Percentiles rank a stretch among this genome's conserved stretches.
Evolutionary conservation across 2,888 invertebrate species (phyloP).

Genomic region (Deilephila porcellus): DNA sequence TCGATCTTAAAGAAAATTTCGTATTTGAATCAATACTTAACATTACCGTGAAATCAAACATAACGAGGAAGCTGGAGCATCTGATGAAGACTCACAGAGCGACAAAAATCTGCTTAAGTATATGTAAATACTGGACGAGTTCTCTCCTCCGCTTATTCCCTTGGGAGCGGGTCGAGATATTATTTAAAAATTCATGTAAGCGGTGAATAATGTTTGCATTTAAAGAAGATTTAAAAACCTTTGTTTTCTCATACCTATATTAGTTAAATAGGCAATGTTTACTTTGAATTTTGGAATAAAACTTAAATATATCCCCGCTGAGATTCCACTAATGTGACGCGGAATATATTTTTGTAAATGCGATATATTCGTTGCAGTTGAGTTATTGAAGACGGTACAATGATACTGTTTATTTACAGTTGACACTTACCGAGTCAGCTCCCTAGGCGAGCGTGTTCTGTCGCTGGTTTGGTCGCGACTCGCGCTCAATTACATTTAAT

Average conservation of each 20-base stretch:
- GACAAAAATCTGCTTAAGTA: neutral
- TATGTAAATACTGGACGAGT: constrained; percentile 8
- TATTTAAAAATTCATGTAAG: constrained; percentile 8
- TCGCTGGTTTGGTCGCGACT: constrained; percentile 68
- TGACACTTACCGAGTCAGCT: neutral
- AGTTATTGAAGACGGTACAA: neutral
- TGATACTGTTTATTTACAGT: constrained; percentile 3
- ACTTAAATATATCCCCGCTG: neutral
- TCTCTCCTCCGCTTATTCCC: constrained; percentile 1
- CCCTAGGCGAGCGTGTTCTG: constrained; percentile 42
- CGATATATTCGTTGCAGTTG: neutral
- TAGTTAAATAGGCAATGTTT: constrained; percentile 1
- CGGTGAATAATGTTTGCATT: neutral
- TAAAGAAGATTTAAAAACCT: constrained; percentile 7
- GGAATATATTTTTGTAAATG: neutral
- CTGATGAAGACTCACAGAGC: neutral
- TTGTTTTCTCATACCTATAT: neutral
- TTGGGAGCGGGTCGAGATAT: neutral
- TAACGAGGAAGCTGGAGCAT: no score
- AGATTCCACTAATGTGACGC: neutral
- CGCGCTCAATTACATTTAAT: constrained; percentile 82
- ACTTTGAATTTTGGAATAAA: neutral
- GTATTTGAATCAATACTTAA: neutral
- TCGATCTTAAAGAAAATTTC: neutral
- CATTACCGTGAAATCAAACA: neutral